Evolutionary conservation across 1,140 invertebrate species (phyloP), one percentile per base, ranked within the genome.

Genomic region (Mycetomoellerius zeteki): DNA sequence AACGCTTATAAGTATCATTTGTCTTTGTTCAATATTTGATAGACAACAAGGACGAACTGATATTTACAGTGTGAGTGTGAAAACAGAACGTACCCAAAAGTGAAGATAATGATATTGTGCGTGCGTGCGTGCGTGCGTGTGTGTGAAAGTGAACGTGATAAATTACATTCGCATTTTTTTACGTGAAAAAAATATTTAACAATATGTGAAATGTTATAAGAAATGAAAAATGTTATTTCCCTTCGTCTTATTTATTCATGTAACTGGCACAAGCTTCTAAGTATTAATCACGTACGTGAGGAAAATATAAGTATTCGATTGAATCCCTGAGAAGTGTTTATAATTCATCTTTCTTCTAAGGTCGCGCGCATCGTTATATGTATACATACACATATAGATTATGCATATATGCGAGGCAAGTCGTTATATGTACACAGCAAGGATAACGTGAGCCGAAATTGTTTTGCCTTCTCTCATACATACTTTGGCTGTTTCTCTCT

Each of bases 371-470:
- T 60, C 37, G 12, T 50, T 69, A 69, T 47, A 19, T 43, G 30
- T 54, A 56, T 30, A 30, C 30, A 30, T 43, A 33, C 7, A 33
- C 33, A 37, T 43, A 43, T 43, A 43, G 7, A 43, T 47, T 69
- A 69, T 50, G 24, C 24, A 30, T 56, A 37, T 21, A n/a, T 30
- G 21, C 60, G 21, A 47, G 43, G 14, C 43, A 33, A 67, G 62
- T 85, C 77, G 58, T 90, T 67, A 82, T 50, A 56, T 71, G 19
- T 14, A 19, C 54, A 72, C 54, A 43, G 62, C 86, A 84, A 69
- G 65, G 62, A 75, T 81, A 91, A 91, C 64, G 50, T 47, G 77
- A 47, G 12, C 80, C 73, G 62, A 90, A 80, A 89, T 47, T 30
- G 27, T 64, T 21, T 56, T 8, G 52, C 12, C 62, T 65, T 30